Percentiles rank a stretch among this genome's conserved stretches.
These are phyloP conservation scores for Arenaria interpres DNA, from an alignment of 2,113 vertebrate genomes.

Conservation along the genomic window DNA sequence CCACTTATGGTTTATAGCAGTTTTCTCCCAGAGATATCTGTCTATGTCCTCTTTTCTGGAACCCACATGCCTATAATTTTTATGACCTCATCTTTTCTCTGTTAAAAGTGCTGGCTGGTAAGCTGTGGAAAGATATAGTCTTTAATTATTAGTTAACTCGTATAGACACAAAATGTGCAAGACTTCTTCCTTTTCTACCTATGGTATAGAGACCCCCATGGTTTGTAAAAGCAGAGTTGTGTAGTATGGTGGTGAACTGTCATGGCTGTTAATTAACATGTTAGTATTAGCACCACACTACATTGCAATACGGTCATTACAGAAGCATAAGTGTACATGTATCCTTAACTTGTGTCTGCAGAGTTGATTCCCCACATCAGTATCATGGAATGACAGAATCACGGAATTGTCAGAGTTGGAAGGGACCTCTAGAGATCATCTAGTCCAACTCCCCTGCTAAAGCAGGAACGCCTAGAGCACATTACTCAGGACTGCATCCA, in stretches of 20 bases:
- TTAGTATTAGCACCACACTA: background rate
- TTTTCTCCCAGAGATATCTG: background rate
- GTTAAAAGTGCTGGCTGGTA: background rate
- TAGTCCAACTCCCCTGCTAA: no score
- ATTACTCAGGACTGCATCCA: no score
- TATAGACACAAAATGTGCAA: background rate
- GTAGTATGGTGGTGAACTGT: background rate
- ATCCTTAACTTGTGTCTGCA: background rate
- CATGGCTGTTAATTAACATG: background rate
- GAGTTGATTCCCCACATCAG: background rate
- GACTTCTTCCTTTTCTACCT: background rate
- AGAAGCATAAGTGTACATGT: background rate
- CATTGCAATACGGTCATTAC: rapidly evolving
- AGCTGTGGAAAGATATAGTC: background rate
- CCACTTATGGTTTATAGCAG: background rate
- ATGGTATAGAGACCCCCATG: background rate
- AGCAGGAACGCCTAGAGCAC: no score
- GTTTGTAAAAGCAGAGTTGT: background rate
- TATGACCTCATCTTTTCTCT: background rate
- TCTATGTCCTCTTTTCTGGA: background rate
- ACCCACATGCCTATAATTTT: background rate
- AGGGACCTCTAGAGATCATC: no score
- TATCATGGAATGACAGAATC: no score
- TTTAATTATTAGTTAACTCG: background rate
- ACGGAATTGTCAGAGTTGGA: no score